Conservation (phyloP, 2,888 invertebrate genomes). For the Cataglyphis altisquamis region DNA sequence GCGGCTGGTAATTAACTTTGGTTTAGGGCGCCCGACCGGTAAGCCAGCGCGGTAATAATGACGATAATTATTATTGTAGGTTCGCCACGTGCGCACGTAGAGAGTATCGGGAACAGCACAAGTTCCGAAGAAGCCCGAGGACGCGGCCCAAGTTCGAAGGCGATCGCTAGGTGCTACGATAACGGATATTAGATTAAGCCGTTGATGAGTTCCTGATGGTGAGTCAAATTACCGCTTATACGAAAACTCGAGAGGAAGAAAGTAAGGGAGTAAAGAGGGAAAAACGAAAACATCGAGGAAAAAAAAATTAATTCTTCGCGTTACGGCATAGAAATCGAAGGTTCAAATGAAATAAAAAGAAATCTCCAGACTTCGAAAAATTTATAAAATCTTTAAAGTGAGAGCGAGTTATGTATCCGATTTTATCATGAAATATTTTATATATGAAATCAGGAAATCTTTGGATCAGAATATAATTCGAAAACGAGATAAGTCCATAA, state of each 20-base stretch:
- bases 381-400: neutral
- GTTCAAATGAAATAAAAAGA: neutral
- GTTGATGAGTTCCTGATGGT: slow-evolving; percentile 34
- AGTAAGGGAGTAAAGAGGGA: neutral
- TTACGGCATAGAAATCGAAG: neutral
- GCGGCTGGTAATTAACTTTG: slow-evolving; percentile 83
- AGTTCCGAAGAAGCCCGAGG: slow-evolving; percentile 30
- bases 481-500: neutral
- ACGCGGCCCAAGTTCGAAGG: slow-evolving; percentile 12
- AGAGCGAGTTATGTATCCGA: neutral
- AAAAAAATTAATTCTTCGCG: neutral
- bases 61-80: slow-evolving; percentile 75
- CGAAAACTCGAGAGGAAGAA: neutral
- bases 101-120: slow-evolving; percentile 24
- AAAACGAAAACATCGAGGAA: neutral
- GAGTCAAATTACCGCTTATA: slow-evolving; percentile 33
- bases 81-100: slow-evolving; percentile 33
- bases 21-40: slow-evolving; percentile 74
- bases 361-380: neutral
- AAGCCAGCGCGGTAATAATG: slow-evolving; percentile 73
- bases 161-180: slow-evolving; percentile 27
- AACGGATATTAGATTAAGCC: slow-evolving; percentile 53
- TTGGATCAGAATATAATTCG: neutral
- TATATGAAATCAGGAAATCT: neutral
- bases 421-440: too few relatives aligned